These are phyloP conservation scores for Lanistes nyassanus DNA, from an alignment of 1,140 invertebrate species.

Conservation along the genomic window DNA sequence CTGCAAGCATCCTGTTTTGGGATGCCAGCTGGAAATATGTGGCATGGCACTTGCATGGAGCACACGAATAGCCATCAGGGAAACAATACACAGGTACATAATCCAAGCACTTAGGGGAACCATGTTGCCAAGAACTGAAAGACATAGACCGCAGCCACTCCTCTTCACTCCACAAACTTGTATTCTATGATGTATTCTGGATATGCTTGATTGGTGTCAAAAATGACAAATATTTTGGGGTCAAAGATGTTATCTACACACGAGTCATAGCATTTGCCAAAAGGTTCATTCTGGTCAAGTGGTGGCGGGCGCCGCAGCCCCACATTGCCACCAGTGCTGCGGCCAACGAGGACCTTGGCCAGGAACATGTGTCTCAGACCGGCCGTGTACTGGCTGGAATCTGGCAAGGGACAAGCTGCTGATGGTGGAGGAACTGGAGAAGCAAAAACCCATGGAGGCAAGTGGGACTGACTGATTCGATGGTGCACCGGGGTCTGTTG, in stretches of 20 bases:
- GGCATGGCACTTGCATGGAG: too few species aligned
- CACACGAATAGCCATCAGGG: too few species aligned
- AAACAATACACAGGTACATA: too few species aligned
- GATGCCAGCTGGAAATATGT: too few species aligned
- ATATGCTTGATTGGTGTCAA: constrained; percentile 55
- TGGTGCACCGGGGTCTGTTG: constrained; percentile 1
- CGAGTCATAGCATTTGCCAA: constrained; percentile 51
- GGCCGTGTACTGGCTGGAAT: not conserved
- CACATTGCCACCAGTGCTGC: constrained; percentile 41
- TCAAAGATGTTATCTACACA: constrained; percentile 52
- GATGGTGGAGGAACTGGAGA: not conserved
- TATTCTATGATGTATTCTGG: constrained; percentile 58
- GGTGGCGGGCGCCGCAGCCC: constrained; percentile 46
- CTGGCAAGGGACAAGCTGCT: not conserved
- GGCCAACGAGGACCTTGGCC: constrained; percentile 48
- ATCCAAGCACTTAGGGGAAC: too few species aligned
- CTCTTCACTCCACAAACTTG: constrained; percentile 13
- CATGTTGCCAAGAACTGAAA: too few species aligned
- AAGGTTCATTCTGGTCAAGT: constrained; percentile 37
- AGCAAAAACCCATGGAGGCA: not conserved
- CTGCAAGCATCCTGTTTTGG: too few species aligned
- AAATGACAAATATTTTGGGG: constrained; percentile 54
- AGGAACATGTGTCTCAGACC: constrained; percentile 51
- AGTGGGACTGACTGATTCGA: not conserved
- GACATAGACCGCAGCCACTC: not conserved